Base-by-base conservation (phyloP, 2,797 vertebrate genomes). In the Hapalemur alaotrensis region DNA sequence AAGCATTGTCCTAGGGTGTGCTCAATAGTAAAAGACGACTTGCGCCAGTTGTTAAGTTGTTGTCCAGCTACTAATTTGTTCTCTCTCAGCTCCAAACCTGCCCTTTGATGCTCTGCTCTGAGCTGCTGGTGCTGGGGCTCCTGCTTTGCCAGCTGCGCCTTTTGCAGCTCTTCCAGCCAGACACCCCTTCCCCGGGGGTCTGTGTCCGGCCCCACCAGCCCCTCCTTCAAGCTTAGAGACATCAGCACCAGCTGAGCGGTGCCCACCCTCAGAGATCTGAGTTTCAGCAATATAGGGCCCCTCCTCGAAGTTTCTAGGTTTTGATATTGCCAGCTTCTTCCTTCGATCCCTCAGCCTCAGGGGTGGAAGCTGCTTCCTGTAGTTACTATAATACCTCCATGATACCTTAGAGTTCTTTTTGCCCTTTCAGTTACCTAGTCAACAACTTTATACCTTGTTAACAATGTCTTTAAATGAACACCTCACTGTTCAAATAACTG, bases 401-500 rank as follows among this genome's bases (percentile, higher is more conserved):
- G 35, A 72, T 11, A 54, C 41, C 67, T 82, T 81, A 15, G 3
- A 46, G 17, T 63, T 95, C 72, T 94, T 73, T 85, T 75, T 73
- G 32, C 30, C 70, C 7, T 65, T 76, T 94, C 3, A 0, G 30
- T 78, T 90, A n/a, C 41, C 65, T 52, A 38, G 82, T 52, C 79
- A 86, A 43, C 78, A 86, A 70, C 7, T 81, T 79, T 67, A 57
- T 92, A 72, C 59, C 41, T 93, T 20, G 43, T 50, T 92, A 93
- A 57, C 38, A 52, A 43, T 61, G 32, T 90, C 84, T 95, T 92
- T 80, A 15, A 41, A 72, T 57, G 90, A 80, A 94, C 91, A 61
- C 22, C 61, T 92, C 52, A 48, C 50, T 59, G n/a, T 61, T 95
- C 41, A 93, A 96, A 93, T 89, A 93, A 80, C 52, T 81, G 18